phyloP scores from a whole-genome alignment of 2,113 vertebrate genomes.

The Gallinago media region DNA sequence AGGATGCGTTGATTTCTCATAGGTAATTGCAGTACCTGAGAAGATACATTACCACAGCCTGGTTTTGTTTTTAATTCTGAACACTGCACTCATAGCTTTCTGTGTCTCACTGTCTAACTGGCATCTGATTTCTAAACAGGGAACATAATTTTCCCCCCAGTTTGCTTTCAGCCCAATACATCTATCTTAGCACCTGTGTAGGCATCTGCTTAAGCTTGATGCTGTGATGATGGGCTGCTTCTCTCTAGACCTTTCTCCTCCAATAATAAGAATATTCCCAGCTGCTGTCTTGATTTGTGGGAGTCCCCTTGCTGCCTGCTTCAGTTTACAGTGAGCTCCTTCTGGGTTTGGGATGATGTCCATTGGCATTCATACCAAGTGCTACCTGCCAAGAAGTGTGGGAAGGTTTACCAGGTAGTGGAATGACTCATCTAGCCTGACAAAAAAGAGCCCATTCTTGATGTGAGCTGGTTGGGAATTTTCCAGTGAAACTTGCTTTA shows the following conservation, averaged over 20 bases:
- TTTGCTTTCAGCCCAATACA: neutral
- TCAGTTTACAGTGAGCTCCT: neutral
- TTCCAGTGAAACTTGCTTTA: constrained; percentile 4
- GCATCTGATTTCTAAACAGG: neutral
- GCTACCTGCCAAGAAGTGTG: neutral
- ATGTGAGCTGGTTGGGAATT: neutral
- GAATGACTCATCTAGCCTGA: neutral
- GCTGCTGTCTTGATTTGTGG: neutral
- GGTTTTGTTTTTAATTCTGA: neutral
- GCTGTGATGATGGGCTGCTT: neutral
- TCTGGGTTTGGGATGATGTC: neutral
- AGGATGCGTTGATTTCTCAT: neutral
- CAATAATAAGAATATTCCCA: neutral
- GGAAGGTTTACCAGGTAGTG: neutral
- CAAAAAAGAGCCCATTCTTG: neutral
- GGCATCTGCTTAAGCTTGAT: neutral
- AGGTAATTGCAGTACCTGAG: neutral
- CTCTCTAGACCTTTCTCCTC: neutral
- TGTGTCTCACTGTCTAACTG: neutral
- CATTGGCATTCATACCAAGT: neutral
- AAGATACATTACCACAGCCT: neutral
- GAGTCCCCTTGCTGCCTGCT: neutral
- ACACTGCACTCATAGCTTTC: neutral
- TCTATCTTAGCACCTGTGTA: neutral
- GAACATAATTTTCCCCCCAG: neutral